Base-by-base conservation (phyloP, 2,113 vertebrate genomes). In the Sminthopsis crassicaudata region DNA sequence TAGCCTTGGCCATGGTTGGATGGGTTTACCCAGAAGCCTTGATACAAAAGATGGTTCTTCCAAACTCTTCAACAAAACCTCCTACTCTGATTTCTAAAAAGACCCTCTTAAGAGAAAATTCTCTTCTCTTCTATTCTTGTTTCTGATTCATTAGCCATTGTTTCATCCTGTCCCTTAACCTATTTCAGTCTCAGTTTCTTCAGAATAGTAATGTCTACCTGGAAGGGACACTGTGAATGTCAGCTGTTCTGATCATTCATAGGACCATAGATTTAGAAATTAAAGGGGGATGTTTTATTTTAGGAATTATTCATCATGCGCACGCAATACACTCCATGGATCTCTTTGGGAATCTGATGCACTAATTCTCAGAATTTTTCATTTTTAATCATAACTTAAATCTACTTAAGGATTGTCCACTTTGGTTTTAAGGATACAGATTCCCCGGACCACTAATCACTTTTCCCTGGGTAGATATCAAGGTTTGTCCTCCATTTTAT, bases 41-140 rank as follows among this genome's bases (percentile, higher is more conserved):
- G 90, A 90, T 53, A 48, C 55, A 50, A 8, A 14, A 26, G 24
- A 23, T 91, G 26, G 46, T 60, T 95, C 30, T 55, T 94, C 46
- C 48, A 90, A 92, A 92, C 26, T 94, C 91, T 91, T 94, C 57
- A 90, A 48, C 93, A 95, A 93, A 89, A 5, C n/a, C 46, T 94
- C 53, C 19, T 54, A 51, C 50, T 51, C 50, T 51, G 50, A 51
- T 55, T n/a, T 22, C 52, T 5, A 92, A 42, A 89, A 67, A 94
- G 93, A 16, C 2, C 24, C 11, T 11, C 26, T 48, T 42, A 8
- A 25, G 12, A 46, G 5, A 2, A 26, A 36, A 76, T 27, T 57
- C n/a, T 22, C 19, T 84, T 42, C 67, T 22, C 60, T 67, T 67
- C 60, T n/a, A 84, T 42, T 22, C 36, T 22, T 84, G 7, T n/a